Conservation (phyloP, 2,797 vertebrate species). For the Catostomus latipinnis region DNA sequence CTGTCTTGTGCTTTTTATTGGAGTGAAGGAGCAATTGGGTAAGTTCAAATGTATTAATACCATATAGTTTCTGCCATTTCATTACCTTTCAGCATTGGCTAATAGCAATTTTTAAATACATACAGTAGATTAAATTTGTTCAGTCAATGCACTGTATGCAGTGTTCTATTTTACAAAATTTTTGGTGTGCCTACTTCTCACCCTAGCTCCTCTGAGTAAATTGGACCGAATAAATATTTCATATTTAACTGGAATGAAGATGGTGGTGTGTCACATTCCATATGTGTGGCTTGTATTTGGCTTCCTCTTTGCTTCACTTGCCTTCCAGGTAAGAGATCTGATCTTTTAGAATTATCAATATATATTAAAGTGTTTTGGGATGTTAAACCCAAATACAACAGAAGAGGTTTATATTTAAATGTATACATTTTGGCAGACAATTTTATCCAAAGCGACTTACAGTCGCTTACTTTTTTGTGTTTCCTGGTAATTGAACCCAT, state of each 20-base stretch:
- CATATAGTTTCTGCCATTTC: too few relatives aligned
- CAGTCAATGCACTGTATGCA: not conserved
- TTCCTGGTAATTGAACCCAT: too few relatives aligned
- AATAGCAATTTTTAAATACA: not conserved
- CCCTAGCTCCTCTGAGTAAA: constrained; percentile 63
- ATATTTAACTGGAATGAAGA: constrained; percentile 63
- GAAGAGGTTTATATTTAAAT: too few relatives aligned
- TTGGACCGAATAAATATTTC: constrained; percentile 60
- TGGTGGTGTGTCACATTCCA: constrained; percentile 63
- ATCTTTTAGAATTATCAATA: not conserved
- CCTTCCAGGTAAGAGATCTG: constrained; percentile 69
- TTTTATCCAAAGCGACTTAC: too few relatives aligned
- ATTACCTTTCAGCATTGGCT: too few relatives aligned
- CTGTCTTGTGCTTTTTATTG: constrained; percentile 67
- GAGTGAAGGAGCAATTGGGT: constrained; percentile 71
- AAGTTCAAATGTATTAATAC: constrained; percentile 27
- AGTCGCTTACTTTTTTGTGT: too few relatives aligned
- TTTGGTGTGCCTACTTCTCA: not conserved
- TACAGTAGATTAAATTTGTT: not conserved
- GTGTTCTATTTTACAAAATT: not conserved
- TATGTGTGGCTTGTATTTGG: constrained; percentile 67
- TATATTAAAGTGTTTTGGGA: not conserved
- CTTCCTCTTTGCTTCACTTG: constrained; percentile 71
- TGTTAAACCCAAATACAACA: not conserved
- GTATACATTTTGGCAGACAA: too few relatives aligned